Evolutionary conservation across 2,888 invertebrate genomes (phyloP).

Genomic region (Peribatodes rhomboidaria): DNA sequence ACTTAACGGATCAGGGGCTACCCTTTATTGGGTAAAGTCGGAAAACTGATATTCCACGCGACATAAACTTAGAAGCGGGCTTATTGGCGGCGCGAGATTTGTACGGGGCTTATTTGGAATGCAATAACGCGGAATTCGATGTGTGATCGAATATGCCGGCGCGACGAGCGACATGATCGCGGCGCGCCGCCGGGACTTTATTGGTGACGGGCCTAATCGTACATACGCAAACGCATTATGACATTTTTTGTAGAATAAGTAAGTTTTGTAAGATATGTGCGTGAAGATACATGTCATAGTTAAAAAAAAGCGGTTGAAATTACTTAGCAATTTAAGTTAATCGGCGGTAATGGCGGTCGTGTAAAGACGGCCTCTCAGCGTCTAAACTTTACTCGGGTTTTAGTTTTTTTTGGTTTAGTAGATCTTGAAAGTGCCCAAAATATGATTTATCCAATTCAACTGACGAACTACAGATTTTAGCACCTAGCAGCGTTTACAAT

Average conservation of each 20-base stretch:
- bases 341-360: too few species aligned
- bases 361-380: too few species aligned
- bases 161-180: slow-evolving; percentile 4
- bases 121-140: slow-evolving; percentile 42
- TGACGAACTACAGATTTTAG: slow-evolving; percentile 36
- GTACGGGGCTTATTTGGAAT: slow-evolving; percentile 67
- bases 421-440: neutral
- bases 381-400: too few species aligned
- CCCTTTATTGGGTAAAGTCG: slow-evolving; percentile 84
- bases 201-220: slow-evolving; percentile 10
- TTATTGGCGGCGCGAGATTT: slow-evolving; percentile 73
- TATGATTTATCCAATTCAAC: slow-evolving; percentile 17
- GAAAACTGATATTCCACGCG: slow-evolving; percentile 80
- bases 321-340: too few species aligned
- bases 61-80: slow-evolving; percentile 76
- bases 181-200: slow-evolving; percentile 6
- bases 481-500: slow-evolving; percentile 43
- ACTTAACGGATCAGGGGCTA: slow-evolving; percentile 84
- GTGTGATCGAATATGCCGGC: slow-evolving; percentile 37
- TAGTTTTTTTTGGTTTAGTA: neutral
- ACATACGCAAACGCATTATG: slow-evolving; percentile 7
- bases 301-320: too few species aligned
- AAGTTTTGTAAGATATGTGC: too few species aligned
- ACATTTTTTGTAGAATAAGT: slow-evolving; percentile 5
- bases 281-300: too few species aligned